These are phyloP conservation scores for Pimpla rufipes DNA, from an alignment of 2,888 invertebrate genomes.

Conservation along the genomic window DNA sequence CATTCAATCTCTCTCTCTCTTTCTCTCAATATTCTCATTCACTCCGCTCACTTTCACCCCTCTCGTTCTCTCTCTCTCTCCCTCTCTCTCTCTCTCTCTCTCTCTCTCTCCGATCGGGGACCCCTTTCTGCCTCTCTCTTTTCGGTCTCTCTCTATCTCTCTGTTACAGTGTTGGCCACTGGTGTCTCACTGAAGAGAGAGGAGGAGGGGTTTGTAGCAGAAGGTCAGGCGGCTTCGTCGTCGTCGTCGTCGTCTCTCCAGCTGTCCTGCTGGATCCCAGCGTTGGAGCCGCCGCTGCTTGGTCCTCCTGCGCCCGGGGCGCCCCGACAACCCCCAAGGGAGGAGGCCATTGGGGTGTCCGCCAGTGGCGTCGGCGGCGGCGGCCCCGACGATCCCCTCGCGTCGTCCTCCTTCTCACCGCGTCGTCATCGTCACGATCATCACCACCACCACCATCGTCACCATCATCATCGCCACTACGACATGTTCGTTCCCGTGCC, in stretches of 20 bases:
- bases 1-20: too few relatives aligned
- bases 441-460: constrained; percentile 44
- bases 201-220: constrained; percentile 78
- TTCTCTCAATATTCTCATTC: constrained; percentile 52
- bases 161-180: constrained; percentile 81
- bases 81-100: constrained; percentile 57
- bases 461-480: constrained; percentile 73
- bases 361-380: constrained; percentile 34
- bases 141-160: constrained; percentile 73
- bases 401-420: background rate
- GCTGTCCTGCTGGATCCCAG: constrained; percentile 79
- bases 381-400: constrained; percentile 9
- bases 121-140: constrained; percentile 64
- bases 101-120: constrained; percentile 69
- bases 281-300: background rate
- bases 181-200: constrained; percentile 83
- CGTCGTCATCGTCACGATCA: background rate
- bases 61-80: constrained; percentile 35
- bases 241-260: constrained; percentile 70
- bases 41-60: constrained; percentile 38
- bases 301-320: constrained; percentile 70
- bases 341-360: constrained; percentile 62
- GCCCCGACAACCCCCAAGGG: constrained; percentile 74
- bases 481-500: constrained; percentile 79
- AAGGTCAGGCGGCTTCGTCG: constrained; percentile 75